phyloP scores from a whole-genome alignment of 2,113 vertebrate species.

The Chaenogobius annularis region DNA sequence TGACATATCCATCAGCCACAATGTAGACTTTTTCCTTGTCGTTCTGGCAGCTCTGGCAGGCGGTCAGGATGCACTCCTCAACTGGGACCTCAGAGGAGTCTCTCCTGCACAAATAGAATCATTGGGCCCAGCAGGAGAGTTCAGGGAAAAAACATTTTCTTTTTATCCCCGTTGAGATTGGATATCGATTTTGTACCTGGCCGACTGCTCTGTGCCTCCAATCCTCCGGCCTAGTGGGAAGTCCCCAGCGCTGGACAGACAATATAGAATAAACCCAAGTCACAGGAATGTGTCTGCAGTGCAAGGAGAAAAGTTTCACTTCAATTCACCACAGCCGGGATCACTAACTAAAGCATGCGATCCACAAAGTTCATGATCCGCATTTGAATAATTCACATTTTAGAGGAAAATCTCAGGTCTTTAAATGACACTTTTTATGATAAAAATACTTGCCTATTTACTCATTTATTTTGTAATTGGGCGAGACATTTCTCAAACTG shows the following conservation, averaged over 20 bases:
- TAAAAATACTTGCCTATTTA: not conserved
- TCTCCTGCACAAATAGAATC: conserved; percentile 54
- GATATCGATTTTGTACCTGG: conserved; percentile 68
- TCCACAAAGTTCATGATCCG: not conserved
- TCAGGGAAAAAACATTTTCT: conserved; percentile 52
- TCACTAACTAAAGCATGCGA: not conserved
- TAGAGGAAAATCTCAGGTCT: not conserved
- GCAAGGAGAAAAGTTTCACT: conserved; percentile 24
- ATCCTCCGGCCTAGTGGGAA: conserved; percentile 45
- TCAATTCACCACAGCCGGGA: conserved; percentile 3
- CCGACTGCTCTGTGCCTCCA: conserved; percentile 46
- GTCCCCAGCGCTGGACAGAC: conserved; percentile 37
- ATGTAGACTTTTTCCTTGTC: not conserved
- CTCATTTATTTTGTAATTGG: too few relatives aligned
- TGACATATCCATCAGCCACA: not conserved
- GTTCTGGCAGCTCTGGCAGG: not conserved
- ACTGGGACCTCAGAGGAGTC: conserved; percentile 8
- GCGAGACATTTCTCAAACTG: too few relatives aligned
- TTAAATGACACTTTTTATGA: not conserved
- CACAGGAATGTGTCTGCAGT: conserved; percentile 35
- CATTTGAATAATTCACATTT: not conserved
- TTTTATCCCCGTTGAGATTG: conserved; percentile 70
- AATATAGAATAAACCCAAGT: conserved; percentile 53
- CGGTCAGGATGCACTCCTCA: not conserved
- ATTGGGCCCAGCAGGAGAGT: conserved; percentile 49